Evolutionary conservation across 1,140 invertebrate genomes (phyloP).

Genomic region (Habropoda laboriosa): DNA sequence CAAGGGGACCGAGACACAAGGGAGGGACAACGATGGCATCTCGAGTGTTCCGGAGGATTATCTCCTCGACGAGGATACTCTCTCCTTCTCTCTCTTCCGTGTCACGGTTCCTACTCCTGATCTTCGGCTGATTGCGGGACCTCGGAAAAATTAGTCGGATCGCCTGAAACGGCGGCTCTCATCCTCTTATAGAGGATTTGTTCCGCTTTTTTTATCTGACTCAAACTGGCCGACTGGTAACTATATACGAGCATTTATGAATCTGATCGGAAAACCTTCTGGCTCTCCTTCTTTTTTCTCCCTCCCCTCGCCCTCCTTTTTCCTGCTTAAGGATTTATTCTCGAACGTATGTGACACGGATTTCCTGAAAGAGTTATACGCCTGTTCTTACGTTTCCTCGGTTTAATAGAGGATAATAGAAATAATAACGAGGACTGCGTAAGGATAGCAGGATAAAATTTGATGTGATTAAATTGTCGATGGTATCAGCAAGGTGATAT

Average conservation of each 20-base stretch:
- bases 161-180: constrained; percentile 53
- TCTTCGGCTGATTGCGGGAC: constrained; percentile 34
- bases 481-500: too few species aligned
- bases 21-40: constrained; percentile 50
- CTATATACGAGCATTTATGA: background rate
- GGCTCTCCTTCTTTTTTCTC: background rate
- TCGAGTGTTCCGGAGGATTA: constrained; percentile 58
- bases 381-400: too few species aligned
- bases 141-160: constrained; percentile 63
- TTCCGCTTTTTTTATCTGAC: constrained; percentile 21
- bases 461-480: too few species aligned
- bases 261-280: background rate
- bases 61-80: constrained; percentile 49
- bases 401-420: too few species aligned
- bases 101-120: constrained; percentile 19
- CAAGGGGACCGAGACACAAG: background rate
- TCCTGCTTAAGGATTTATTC: background rate
- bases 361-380: too few species aligned
- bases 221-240: background rate
- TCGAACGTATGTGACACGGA: background rate
- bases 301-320: too few species aligned
- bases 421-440: too few species aligned
- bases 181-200: constrained; percentile 51
- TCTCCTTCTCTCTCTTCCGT: too few species aligned
- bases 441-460: too few species aligned